phyloP scores from a whole-genome alignment of 2,888 invertebrate species.

The Crossocerus cetratus region DNA sequence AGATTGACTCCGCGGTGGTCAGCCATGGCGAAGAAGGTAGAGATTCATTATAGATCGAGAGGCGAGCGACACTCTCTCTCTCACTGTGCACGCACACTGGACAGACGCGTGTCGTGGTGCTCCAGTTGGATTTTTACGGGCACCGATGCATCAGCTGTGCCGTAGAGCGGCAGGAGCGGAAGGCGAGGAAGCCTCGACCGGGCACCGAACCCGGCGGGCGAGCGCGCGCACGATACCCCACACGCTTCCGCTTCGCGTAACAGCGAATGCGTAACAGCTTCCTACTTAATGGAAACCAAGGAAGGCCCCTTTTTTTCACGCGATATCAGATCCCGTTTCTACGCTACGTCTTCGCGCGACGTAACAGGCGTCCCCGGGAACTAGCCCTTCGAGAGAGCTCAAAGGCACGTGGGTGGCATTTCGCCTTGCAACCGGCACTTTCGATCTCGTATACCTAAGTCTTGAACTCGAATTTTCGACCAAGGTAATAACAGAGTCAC shows the following conservation, averaged over 20 bases:
- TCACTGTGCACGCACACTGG: too few species aligned
- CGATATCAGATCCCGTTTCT: slow-evolving; percentile 46
- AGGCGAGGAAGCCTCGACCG: slow-evolving; percentile 56
- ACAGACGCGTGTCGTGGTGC: too few species aligned
- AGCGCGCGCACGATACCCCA: slow-evolving; percentile 27
- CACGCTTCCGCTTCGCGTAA: slow-evolving; percentile 66
- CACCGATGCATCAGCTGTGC: slow-evolving; percentile 29
- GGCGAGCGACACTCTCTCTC: too few species aligned
- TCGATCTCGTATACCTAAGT: too few species aligned
- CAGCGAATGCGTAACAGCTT: slow-evolving; percentile 64
- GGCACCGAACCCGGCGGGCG: slow-evolving; percentile 59
- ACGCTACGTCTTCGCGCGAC: background rate
- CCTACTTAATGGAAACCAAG: slow-evolving; percentile 57
- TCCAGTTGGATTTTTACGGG: slow-evolving; percentile 6
- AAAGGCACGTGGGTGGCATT: background rate
- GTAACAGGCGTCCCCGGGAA: too few species aligned
- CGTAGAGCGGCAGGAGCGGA: background rate
- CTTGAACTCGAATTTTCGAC: too few species aligned
- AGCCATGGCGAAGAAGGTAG: too few species aligned
- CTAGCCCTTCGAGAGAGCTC: too few species aligned
- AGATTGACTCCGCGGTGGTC: too few species aligned
- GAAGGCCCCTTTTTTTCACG: slow-evolving; percentile 38
- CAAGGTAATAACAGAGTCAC: too few species aligned
- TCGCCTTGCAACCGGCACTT: too few species aligned
- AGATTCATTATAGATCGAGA: too few species aligned